Evolutionary conservation across 2,888 invertebrate genomes (phyloP).

Genomic region (Stenotaenia linearis): DNA sequence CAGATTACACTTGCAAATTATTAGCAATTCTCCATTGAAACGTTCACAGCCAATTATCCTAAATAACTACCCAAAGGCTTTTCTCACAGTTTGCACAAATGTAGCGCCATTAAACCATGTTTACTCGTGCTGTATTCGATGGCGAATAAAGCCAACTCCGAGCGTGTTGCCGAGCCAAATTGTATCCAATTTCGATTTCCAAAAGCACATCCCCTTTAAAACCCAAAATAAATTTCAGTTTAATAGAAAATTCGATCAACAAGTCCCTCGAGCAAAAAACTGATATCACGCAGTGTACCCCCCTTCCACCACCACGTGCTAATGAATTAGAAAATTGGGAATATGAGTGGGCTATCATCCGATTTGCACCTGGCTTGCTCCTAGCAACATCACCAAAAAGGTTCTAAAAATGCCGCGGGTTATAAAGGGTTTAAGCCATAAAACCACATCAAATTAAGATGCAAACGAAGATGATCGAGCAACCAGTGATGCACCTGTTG

Average conservation of each 20-base stretch:
- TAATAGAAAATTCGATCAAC: not conserved
- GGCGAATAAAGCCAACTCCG: not conserved
- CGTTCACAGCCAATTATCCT: not conserved
- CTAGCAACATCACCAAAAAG: not conserved
- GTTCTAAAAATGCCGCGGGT: not conserved
- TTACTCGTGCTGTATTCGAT: not conserved
- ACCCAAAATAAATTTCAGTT: not conserved
- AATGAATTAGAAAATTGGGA: not conserved
- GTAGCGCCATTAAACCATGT: not conserved
- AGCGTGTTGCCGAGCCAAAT: too few relatives aligned
- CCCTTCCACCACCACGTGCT: not conserved
- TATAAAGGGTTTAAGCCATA: not conserved
- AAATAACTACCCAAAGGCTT: not conserved
- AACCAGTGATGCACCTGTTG: constrained; percentile 10
- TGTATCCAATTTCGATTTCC: not conserved
- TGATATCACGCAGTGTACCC: not conserved
- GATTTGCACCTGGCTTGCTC: not conserved
- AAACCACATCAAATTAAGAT: not conserved
- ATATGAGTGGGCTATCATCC: not conserved
- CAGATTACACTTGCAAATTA: not conserved
- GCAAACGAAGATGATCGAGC: not conserved
- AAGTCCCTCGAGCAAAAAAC: not conserved
- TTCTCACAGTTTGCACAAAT: not conserved
- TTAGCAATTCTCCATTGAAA: not conserved
- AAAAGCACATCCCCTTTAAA: not conserved